Conservation (phyloP, 2,888 invertebrate genomes). For the Lamellibrachia satsuma region DNA sequence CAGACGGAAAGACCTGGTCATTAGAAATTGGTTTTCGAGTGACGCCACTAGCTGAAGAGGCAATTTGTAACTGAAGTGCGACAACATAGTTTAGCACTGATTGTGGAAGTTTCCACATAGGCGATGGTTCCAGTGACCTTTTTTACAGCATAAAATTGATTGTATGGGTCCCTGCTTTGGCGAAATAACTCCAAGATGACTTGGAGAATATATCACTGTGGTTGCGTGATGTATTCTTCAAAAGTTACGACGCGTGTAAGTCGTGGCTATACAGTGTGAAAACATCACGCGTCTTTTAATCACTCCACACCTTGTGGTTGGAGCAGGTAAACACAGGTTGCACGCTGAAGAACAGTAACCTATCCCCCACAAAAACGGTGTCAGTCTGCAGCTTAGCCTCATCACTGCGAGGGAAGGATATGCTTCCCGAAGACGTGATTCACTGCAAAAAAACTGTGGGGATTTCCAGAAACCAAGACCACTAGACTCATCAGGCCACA, state of each 20-base stretch:
- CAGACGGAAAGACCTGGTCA: not conserved
- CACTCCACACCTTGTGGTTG: not conserved
- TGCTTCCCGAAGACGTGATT: not conserved
- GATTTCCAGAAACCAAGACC: not conserved
- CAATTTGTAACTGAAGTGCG: not conserved
- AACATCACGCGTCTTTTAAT: not conserved
- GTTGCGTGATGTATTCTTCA: not conserved
- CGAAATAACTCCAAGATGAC: not conserved
- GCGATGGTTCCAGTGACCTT: not conserved
- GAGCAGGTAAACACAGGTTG: not conserved
- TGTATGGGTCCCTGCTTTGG: not conserved
- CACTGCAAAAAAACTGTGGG: not conserved
- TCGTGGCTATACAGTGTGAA: too few species aligned
- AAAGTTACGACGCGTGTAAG: too few species aligned
- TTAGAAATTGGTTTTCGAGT: not conserved
- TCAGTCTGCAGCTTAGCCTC: not conserved
- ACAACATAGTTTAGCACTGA: not conserved
- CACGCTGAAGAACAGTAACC: not conserved
- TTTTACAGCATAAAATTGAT: not conserved
- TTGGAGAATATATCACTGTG: not conserved
- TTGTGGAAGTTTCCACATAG: not conserved
- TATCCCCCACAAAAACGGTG: not conserved
- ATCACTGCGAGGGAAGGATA: not conserved
- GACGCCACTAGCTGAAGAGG: not conserved
- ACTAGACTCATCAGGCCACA: not conserved